Conservation (phyloP, 2,888 invertebrate genomes). For the Arrhopalites spinosus region DNA sequence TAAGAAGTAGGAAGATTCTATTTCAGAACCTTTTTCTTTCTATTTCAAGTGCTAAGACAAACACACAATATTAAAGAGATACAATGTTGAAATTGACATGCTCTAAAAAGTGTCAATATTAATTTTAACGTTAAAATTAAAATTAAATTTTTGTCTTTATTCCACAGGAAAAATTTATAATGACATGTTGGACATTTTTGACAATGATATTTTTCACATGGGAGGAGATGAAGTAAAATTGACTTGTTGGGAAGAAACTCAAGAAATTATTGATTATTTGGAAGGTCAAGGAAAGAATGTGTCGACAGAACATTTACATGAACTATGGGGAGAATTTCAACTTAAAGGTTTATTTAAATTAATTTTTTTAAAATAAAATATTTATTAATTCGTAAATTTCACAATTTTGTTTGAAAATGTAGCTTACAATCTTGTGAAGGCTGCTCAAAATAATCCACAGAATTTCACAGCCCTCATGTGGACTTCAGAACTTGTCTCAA, state of each 20-base stretch:
- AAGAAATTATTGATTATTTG: slow-evolving; percentile 51
- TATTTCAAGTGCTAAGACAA: too few species aligned
- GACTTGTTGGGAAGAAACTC: slow-evolving; percentile 52
- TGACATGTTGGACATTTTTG: slow-evolving; percentile 74
- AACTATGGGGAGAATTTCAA: slow-evolving; percentile 57
- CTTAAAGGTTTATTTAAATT: slow-evolving; percentile 56
- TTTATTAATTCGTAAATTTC: too few species aligned
- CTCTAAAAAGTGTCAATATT: too few species aligned
- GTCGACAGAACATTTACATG: slow-evolving; percentile 61
- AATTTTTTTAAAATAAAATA: neutral
- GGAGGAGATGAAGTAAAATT: slow-evolving; percentile 57
- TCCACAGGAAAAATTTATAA: slow-evolving; percentile 67
- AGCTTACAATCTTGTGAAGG: slow-evolving; percentile 67
- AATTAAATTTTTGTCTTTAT: neutral
- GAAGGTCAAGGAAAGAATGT: slow-evolving; percentile 47
- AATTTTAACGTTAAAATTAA: too few species aligned
- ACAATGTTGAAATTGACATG: too few species aligned
- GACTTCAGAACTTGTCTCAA: slow-evolving; percentile 77
- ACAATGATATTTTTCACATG: slow-evolving; percentile 57
- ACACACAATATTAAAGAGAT: too few species aligned
- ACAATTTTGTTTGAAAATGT: neutral
- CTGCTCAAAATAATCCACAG: slow-evolving; percentile 60
- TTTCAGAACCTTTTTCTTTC: too few species aligned
- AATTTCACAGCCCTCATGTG: slow-evolving; percentile 73
- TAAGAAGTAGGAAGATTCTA: too few species aligned